phyloP scores from a whole-genome alignment of 2,888 invertebrate genomes.

The Tupiocoris notatus region DNA sequence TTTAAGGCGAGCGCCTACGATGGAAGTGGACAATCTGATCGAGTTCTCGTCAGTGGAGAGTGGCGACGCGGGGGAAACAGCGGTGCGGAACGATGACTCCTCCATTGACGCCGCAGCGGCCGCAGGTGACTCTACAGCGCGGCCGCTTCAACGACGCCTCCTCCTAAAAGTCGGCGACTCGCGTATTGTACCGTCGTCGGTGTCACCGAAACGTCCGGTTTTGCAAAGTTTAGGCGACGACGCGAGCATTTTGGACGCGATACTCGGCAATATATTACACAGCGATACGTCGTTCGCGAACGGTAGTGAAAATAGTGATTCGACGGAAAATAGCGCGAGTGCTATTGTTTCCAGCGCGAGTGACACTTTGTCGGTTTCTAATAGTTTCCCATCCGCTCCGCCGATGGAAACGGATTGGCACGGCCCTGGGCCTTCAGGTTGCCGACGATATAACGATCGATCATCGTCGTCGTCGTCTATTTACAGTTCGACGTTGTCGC shows the following conservation, averaged over 20 bases:
- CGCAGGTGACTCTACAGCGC: neutral
- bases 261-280: constrained; percentile 30
- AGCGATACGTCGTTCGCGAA: neutral
- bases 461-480: constrained; percentile 7
- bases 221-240: constrained; percentile 38
- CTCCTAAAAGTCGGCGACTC: constrained; percentile 17
- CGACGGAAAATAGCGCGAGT: neutral
- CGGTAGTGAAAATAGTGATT: neutral
- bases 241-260: constrained; percentile 34
- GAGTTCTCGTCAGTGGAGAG: neutral
- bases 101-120: neutral
- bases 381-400: constrained; percentile 27
- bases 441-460: neutral
- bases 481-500: constrained; percentile 26
- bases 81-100: neutral
- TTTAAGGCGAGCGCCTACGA: neutral
- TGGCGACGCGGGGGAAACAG: neutral
- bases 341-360: neutral
- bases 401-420: constrained; percentile 39
- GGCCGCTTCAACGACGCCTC: constrained; percentile 16
- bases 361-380: neutral
- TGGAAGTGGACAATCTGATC: constrained; percentile 31
- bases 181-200: neutral
- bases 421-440: constrained; percentile 30
- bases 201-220: constrained; percentile 4